Base-by-base conservation (phyloP, 2,888 invertebrate species). In the Poecilus cupreus region DNA sequence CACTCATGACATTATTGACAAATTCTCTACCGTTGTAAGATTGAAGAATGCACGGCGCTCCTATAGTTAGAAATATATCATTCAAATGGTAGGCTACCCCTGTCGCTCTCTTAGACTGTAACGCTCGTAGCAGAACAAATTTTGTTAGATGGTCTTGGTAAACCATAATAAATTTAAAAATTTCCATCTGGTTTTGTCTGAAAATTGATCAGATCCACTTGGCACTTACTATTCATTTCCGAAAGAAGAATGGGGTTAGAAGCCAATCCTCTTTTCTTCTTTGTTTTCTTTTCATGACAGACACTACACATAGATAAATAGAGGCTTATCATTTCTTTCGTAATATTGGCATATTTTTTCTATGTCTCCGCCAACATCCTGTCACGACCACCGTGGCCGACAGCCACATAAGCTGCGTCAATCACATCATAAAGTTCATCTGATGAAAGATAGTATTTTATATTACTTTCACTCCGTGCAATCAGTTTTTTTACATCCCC, bases 71-170 rank as follows among this genome's bases (percentile, higher is more conserved):
- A 84, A 89, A 89, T 76, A 89, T 88, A 77, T 88, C 86, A 20
- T 86, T 51, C 1, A 90, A 70, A 11, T 84, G 75, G 76, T 86
- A 82, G 22, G 88, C 88, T 13, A 89, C 87, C 83, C 89, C 88
- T 72, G 80, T 83, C 1, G 88, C 87, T 80, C 82, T 81, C 80
- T 88, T 88, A 2, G 83, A 85, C 83, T 85, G 82, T n/a, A 89
- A 82, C 4, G 88, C 79, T 74, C 87, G 83, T 3, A 89, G 83
- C 11, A 85, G 68, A 18, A 88, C 85, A 85, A 89, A 89, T 85
- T 89, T 88, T n/a, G 88, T 89, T 0, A 86, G 75, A 82, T 88
- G 87, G 77, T 88, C 88, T 84, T 88, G 88, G 78, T 88, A 88
- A 3, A 87, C 86, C 77, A 88, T 80, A 32, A 89, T 87, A 82